Conservation (phyloP, 2,113 vertebrate species). For the Eptesicus fuscus region DNA sequence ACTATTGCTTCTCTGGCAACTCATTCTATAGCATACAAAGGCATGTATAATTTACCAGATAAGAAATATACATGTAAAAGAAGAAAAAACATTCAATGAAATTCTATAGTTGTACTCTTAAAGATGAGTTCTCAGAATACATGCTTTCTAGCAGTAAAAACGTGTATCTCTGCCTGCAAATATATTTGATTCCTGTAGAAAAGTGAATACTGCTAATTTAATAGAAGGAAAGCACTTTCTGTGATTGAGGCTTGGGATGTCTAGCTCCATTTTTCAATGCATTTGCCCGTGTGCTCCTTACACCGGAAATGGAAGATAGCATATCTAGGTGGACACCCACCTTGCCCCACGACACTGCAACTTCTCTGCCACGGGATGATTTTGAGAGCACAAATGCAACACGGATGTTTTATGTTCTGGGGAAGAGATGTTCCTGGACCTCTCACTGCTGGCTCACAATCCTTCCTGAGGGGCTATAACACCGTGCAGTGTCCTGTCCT, state of each 20-base stretch:
- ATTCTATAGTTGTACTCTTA: background rate
- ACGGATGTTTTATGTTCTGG: background rate
- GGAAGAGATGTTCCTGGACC: background rate
- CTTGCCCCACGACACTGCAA: background rate
- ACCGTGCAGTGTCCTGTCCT: background rate
- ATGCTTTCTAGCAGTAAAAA: background rate
- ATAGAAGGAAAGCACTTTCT: background rate
- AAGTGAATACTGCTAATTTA: background rate
- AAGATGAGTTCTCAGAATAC: background rate
- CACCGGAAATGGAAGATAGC: accelerated
- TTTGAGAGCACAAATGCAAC: background rate
- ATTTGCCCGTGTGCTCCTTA: background rate
- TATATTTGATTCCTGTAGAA: background rate
- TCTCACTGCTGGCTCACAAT: background rate
- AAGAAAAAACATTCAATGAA: background rate
- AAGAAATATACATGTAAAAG: background rate
- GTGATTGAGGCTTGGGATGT: background rate
- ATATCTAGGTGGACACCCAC: background rate
- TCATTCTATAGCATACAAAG: background rate
- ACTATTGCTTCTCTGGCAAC: background rate
- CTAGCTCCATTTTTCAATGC: background rate
- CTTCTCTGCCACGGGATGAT: background rate
- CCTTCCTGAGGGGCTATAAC: background rate
- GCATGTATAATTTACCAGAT: background rate
- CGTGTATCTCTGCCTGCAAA: background rate